Evolutionary conservation across 2,888 invertebrate species (phyloP), one percentile per base, ranked within the genome.

Genomic region (Diadegma fenestrale): DNA sequence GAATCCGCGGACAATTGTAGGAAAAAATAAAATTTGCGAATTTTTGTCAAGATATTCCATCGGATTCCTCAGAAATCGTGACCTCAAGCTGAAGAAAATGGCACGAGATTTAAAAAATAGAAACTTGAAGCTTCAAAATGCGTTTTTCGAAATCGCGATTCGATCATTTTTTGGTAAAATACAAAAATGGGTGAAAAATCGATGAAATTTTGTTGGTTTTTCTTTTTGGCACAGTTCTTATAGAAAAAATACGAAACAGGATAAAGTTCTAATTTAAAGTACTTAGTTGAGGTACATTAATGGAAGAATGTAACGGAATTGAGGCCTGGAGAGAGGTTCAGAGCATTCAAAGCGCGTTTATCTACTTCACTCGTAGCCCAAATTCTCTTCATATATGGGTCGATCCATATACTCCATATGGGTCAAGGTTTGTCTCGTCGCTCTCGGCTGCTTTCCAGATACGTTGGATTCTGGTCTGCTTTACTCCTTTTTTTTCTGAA

Each of bases 391-490:
- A 75, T 78, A 81, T 85, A 81, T 61, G 10, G 81, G 81, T 85
- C 79, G 69, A 78, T 82, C 80, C 76, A 78, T 82, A 82, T 82
- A 71, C 82, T 48, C 71, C 58, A 82, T 81, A 85, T 85, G 37
- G 85, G 85, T 80, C 85, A 85, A 85, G 85, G 85, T 80, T 71
- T 54, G n/a, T 63, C 78, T 63, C 41, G 77, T 72, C 51, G 78
- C 51, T 84, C 80, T 75, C 64, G 79, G 72, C 58, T 48, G 45
- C 45, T 41, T 71, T 63, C 77, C 33, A 22, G 45, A 64, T 26
- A 61, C 19, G 61, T 63, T n/a, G 19, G 41, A 22, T 51, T n/a
- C 22, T 45, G n/a, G 33, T 26, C 41, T 43, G 37, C 37, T 45
- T 63, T 33, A 30, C 41, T 14, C 22, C 22, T 33, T 8, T 37